A percentile compares a stretch with the other conserved stretches of the same genome.
Conservation (phyloP, 2,888 invertebrate species). For the Catocala nupta region DNA sequence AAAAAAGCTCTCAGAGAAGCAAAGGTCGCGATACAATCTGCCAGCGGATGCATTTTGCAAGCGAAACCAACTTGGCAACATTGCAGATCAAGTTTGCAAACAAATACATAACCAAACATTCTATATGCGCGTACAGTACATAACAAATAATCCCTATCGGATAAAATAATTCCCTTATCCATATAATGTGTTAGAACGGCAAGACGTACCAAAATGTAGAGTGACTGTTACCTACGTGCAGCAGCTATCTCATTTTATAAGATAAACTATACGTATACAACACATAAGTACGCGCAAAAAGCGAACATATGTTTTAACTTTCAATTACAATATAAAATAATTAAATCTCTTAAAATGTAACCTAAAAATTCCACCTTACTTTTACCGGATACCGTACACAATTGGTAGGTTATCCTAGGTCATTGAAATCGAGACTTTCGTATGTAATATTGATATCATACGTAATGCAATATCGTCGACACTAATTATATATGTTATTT, state of each 20-base stretch:
- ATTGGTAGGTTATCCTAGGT: constrained; percentile 82
- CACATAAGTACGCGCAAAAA: constrained; percentile 48
- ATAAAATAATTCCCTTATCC: constrained; percentile 57
- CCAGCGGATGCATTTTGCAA: constrained; percentile 65
- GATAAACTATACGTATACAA: constrained; percentile 39
- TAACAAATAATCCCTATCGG: constrained; percentile 54
- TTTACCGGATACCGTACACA: constrained; percentile 70
- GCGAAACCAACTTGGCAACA: constrained; percentile 64
- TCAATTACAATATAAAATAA: constrained; percentile 56
- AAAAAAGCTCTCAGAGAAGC: constrained; percentile 58
- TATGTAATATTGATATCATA: constrained; percentile 65
- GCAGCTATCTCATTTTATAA: constrained; percentile 51
- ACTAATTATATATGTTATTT: constrained; percentile 61
- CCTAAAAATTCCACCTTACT: constrained; percentile 66
- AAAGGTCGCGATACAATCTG: constrained; percentile 65
- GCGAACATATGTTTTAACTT: constrained; percentile 52
- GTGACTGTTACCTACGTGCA: constrained; percentile 56
- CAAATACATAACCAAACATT: constrained; percentile 67
- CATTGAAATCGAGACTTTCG: constrained; percentile 77
- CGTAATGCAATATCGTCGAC: constrained; percentile 66
- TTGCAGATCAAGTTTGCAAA: constrained; percentile 66
- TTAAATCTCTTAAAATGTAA: constrained; percentile 65
- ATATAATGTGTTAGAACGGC: constrained; percentile 58
- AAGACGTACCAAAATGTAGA: constrained; percentile 59
- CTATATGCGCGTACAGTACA: constrained; percentile 52